Percentiles rank a stretch among this genome's conserved stretches.
phyloP scores from a whole-genome alignment of 2,797 vertebrate species.

The Intellagama lesueurii region DNA sequence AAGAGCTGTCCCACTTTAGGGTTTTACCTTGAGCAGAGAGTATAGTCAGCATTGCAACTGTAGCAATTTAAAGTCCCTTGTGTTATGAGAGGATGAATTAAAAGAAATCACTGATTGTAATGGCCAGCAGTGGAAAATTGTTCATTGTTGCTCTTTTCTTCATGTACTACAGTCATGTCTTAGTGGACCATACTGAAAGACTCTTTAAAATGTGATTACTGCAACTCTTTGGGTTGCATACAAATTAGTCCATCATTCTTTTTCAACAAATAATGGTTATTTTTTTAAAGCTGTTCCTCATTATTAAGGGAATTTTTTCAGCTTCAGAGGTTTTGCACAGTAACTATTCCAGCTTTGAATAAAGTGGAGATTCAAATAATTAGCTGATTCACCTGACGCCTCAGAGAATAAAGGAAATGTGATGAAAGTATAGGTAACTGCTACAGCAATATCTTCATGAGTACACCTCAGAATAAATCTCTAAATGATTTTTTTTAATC shows the following conservation, averaged over 20 bases:
- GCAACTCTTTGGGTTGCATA: slow-evolving; percentile 16
- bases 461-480: neutral
- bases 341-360: slow-evolving; percentile 16
- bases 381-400: slow-evolving; percentile 30
- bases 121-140: neutral
- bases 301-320: slow-evolving; percentile 9
- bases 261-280: neutral
- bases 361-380: slow-evolving; percentile 40
- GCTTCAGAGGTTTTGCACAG: slow-evolving; percentile 10
- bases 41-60: slow-evolving; percentile 5
- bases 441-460: slow-evolving; percentile 7
- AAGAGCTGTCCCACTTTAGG: slow-evolving; percentile 2
- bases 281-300: slow-evolving; percentile 10
- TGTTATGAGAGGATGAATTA: neutral
- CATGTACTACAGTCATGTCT: neutral
- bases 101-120: neutral
- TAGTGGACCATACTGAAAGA: slow-evolving; percentile 20
- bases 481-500: neutral
- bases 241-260: slow-evolving; percentile 17
- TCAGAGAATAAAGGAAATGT: slow-evolving; percentile 10
- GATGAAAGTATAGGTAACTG: slow-evolving; percentile 6
- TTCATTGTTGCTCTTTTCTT: neutral
- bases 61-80: slow-evolving; percentile 10
- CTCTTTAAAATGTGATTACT: slow-evolving; percentile 27
- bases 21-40: neutral